Evolutionary conservation across 2,797 vertebrate genomes (phyloP).

Genomic region (Argya squamiceps): DNA sequence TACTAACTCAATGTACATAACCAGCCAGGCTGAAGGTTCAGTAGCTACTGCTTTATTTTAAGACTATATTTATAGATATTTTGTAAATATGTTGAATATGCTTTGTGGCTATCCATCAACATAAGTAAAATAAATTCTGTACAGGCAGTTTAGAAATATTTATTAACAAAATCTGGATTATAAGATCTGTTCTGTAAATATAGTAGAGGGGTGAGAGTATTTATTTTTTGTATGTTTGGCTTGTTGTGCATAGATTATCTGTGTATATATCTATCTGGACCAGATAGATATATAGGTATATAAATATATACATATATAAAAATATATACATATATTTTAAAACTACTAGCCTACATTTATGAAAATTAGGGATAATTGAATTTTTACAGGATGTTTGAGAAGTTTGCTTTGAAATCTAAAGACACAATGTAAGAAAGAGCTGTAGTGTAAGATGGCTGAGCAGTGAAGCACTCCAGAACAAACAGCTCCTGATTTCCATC

Average conservation of each 20-base stretch:
- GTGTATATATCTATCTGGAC: constrained; percentile 64
- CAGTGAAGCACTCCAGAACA: not conserved
- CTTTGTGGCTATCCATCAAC: constrained; percentile 85
- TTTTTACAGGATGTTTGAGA: constrained; percentile 64
- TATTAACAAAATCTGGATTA: constrained; percentile 82
- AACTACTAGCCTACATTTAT: constrained; percentile 61
- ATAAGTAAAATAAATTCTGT: constrained; percentile 74
- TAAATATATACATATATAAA: constrained; percentile 67
- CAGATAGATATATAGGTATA: constrained; percentile 66
- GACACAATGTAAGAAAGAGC: not conserved
- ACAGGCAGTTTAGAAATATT: constrained; percentile 79
- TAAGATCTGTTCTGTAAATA: constrained; percentile 78
- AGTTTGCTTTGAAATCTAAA: constrained; percentile 51
- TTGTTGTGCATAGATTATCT: constrained; percentile 67
- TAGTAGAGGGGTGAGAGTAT: constrained; percentile 80
- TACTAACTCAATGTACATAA: constrained; percentile 78
- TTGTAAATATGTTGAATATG: constrained; percentile 81
- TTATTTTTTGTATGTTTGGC: constrained; percentile 83
- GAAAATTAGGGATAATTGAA: constrained; percentile 42
- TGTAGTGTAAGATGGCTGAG: not conserved
- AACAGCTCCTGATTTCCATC: not conserved
- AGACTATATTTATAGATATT: constrained; percentile 81
- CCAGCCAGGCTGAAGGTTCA: constrained; percentile 67
- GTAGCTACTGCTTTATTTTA: constrained; percentile 75
- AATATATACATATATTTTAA: constrained; percentile 68